Evolutionary conservation across 30 jellyfish, hydroid and myxozoan species (phyloP), one percentile per base, ranked within the genome.

Genomic region (Clytia hemisphaerica): DNA sequence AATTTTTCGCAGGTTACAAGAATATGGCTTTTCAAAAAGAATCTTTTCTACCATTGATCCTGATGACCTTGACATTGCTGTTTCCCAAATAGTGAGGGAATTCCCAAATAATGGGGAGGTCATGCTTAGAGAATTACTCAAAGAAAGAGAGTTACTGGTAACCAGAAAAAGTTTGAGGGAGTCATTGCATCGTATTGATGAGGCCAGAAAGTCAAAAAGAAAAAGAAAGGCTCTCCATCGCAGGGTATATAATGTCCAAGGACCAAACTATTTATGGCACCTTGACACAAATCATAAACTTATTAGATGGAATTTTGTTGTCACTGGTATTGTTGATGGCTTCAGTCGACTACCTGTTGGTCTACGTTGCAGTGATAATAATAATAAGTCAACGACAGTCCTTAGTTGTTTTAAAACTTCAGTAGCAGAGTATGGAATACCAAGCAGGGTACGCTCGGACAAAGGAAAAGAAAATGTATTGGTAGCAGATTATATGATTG

Each of bases 251-350:
- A 66, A 77, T 67, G 92, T 77, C 50, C 50, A 77, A 58, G 92
- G 92, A 22, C 60, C 92, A 5, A 77, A 77, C 57, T 72, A 77
- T 46, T 61, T 77, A 45, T 77, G 92, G 92, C 92, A 78, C 74
- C 6, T 67, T 4, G 92, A 78, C 44, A 58, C 89, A 34, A 67
- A 78, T 37, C 87, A 29, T 71, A 77, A 77, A 55, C 84, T 64
- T 28, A 70, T 77, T 14, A 34, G 78, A 22, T 77, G 92, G 92
- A 50, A 66, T 35, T 77, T 64, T 29, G 30, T 75, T 4, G 71
- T 77, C 15, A 24, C 42, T 22, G 83, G 92, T 31, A 84, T 46
- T 31, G 47, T 77, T 32, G 85, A 77, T 55, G 92, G 92, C 28
- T 77, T 57, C 57, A 66, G 84, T 53, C 29, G 92, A 57, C 69